Conservation (phyloP, 2,797 vertebrate genomes). For the Rhinella marina region DNA sequence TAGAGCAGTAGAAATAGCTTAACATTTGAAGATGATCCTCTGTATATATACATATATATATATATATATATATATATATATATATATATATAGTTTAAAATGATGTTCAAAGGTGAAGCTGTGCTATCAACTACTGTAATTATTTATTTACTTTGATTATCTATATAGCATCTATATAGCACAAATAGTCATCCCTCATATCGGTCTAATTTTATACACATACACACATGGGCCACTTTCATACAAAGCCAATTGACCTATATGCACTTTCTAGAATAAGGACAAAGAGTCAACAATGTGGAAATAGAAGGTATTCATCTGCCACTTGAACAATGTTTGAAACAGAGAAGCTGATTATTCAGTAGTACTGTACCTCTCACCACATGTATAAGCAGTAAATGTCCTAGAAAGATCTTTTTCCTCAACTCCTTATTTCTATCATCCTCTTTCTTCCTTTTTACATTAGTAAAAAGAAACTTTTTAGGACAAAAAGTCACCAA, state of each 20-base stretch:
- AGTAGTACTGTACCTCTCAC: background rate
- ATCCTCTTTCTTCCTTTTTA: background rate
- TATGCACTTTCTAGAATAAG: background rate
- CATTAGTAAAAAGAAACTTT: background rate
- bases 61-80: too few species aligned
- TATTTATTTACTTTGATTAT: slow-evolving; percentile 1
- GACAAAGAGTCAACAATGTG: background rate
- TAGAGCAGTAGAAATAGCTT: background rate
- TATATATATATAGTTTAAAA: background rate
- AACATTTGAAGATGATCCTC: background rate
- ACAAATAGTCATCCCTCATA: background rate
- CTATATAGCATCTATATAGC: background rate
- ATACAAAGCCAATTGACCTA: background rate
- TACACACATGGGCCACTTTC: background rate
- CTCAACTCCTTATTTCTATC: background rate
- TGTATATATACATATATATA: too few species aligned
- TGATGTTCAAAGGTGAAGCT: background rate
- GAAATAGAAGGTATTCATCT: background rate
- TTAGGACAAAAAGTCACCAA: background rate
- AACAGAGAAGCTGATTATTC: background rate
- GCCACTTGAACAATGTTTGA: background rate
- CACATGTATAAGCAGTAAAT: background rate
- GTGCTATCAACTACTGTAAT: background rate
- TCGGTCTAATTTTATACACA: background rate
- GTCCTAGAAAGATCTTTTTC: background rate